Base-by-base conservation (phyloP, 1,140 invertebrate species). In the Drosophila tani region DNA sequence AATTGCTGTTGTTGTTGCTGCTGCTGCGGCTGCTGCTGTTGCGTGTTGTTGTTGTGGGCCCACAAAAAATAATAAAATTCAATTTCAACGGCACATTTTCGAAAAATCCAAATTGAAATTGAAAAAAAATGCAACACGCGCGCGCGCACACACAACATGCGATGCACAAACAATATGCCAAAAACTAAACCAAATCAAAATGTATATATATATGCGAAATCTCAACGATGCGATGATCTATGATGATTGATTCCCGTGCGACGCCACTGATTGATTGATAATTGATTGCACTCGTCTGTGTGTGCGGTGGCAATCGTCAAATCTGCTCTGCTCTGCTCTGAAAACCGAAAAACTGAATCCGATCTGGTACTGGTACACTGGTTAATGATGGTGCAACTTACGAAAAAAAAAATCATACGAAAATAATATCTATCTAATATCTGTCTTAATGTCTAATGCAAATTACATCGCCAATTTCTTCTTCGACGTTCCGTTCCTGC, bases 241-340 rank as follows among this genome's bases (percentile, higher is more conserved):
- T 78, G 55, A 59, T 38, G 57, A 68, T 56, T 68, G 53, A 41
- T 79, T 79, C 51, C 66, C 49, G 80, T 90, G 85, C 78, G 85
- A 90, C 85, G 84, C 81, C 78, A 82, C 66, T 82, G 82, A 81
- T 84, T 81, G 81, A 85, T 79, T 85, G 79, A 77, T 79, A 83
- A 83, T 77, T 81, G 85, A 88, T 86, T 83, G 80, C 66, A 71
- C 49, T 73, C 38, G 53, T 56, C 24, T 56, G 53, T 55, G 53
- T 55, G 51, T 56, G 21, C 21, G 21, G 21, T 24, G 53, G 35
- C 67, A 47, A 73, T 73, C 74, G 83, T 88, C 85, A 90, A 84
- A 88, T 88, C 84, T 88, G 84, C 84, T 88, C 84, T 86, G 82
- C 82, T 86, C 82, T 87, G 84, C 84, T 87, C 84, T 87, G 85